These are phyloP conservation scores for Harpegnathos saltator DNA, from an alignment of 1,140 invertebrate genomes.

Conservation along the genomic window DNA sequence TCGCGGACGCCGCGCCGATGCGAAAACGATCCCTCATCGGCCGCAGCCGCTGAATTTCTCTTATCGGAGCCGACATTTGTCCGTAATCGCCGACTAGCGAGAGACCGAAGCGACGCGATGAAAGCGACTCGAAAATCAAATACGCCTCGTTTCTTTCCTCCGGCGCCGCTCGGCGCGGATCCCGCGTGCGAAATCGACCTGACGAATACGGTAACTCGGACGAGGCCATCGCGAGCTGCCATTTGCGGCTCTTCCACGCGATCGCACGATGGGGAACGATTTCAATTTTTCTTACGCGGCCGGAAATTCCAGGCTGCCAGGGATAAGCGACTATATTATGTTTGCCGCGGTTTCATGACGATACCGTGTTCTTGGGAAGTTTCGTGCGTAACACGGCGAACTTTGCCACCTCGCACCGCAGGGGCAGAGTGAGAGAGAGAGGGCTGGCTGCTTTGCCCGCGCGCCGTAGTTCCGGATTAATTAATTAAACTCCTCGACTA, in stretches of 20 bases:
- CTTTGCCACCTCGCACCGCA: slow-evolving; percentile 34
- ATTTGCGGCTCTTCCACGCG: background rate
- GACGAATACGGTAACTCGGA: no score
- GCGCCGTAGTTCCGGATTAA: slow-evolving; percentile 46
- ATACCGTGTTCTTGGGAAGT: slow-evolving; percentile 25
- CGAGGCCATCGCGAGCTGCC: no score
- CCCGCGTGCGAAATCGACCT: background rate
- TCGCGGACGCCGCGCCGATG: no score
- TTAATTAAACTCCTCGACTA: slow-evolving; percentile 59
- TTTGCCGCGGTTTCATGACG: slow-evolving; percentile 14
- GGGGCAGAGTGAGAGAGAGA: slow-evolving; percentile 12
- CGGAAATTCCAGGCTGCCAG: background rate
- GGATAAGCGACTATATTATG: slow-evolving; percentile 49
- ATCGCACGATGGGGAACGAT: background rate
- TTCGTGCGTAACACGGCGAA: slow-evolving; percentile 34
- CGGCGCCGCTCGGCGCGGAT: background rate
- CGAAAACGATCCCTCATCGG: no score
- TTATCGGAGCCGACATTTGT: background rate
- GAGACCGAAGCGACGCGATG: background rate
- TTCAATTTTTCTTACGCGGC: slow-evolving; percentile 13
- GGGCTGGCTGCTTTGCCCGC: slow-evolving; percentile 40
- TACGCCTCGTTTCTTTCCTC: background rate
- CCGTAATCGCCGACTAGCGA: background rate
- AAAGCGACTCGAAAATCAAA: background rate
- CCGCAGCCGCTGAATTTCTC: no score